Evolutionary conservation across 2,113 vertebrate species (phyloP), one percentile per base, ranked within the genome.

Genomic region (Hippocampus zosterae): DNA sequence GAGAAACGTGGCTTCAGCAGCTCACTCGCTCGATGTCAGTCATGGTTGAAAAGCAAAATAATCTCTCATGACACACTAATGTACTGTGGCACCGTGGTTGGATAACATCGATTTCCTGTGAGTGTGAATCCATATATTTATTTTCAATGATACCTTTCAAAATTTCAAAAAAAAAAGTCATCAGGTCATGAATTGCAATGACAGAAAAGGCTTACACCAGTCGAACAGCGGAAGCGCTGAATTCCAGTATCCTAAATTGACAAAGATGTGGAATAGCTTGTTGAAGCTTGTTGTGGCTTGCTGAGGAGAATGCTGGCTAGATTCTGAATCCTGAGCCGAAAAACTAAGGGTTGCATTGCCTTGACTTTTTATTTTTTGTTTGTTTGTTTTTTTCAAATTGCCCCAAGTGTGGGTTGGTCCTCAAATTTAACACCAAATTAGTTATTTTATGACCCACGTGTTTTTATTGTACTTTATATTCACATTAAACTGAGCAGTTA

Each of bases 231-330:
- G 57, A 69, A 65, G 44, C 16, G 46, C 10, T 42, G 48, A 18
- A 37, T 70, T 67, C 70, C 44, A 65, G 25, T 65, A 23, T 44
- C 73, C 46, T 37, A 10, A 42, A n/a, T 53, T 66, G 53, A 27
- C 46, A 64, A 50, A 59, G 15, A 42, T 12, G 40, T 61, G 16
- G 69, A 61, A 23, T 41, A 44, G 0, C 37, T 70, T 71, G 8
- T 67, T 67, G 37, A 18, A 29, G 69, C 46, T 18, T 50, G 70
- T 62, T 56, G 40, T 42, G 25, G 29, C 52, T 29, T 65, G 67
- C 37, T 69, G 23, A 23, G 70, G 23, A 27, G 33, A 60, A 60
- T 37, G 53, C 4, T 3, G 16, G 37, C 42, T 10, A 9, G 13
- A 40, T 44, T 12, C 15, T 4, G 2, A 44, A 68, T 21, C 16